These are phyloP conservation scores for Polydrusus cervinus DNA, from an alignment of 2,888 invertebrate genomes.

Conservation along the genomic window DNA sequence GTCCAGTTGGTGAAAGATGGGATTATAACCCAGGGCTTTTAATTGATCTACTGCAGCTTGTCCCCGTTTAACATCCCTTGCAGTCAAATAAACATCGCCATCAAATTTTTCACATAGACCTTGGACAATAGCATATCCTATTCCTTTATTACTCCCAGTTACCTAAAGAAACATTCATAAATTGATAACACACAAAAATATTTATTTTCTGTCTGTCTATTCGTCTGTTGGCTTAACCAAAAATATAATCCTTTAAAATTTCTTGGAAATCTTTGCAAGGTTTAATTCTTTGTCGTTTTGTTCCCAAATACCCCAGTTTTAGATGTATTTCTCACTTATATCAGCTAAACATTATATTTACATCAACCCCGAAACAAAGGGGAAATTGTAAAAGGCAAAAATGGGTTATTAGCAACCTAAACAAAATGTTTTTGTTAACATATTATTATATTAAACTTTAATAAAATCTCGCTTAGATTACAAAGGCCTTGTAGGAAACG, in stretches of 20 bases:
- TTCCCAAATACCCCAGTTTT: too few species aligned
- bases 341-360: not conserved
- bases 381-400: too few species aligned
- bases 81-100: conserved; percentile 82
- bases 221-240: too few species aligned
- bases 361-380: not conserved
- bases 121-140: conserved; percentile 81
- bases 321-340: too few species aligned
- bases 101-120: conserved; percentile 78
- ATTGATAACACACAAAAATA: too few species aligned
- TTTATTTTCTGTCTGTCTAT: too few species aligned
- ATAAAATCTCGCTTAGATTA: too few species aligned
- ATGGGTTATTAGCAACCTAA: too few species aligned
- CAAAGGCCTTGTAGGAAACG: too few species aligned
- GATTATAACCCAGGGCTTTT: conserved; percentile 73
- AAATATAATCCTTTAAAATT: not conserved
- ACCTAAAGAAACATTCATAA: conserved; percentile 70
- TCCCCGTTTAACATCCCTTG: conserved; percentile 76
- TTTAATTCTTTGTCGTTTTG: too few species aligned
- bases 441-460: too few species aligned
- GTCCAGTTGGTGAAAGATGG: conserved; percentile 80
- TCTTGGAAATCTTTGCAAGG: not conserved
- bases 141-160: conserved; percentile 83
- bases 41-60: conserved; percentile 76
- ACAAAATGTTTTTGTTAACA: too few species aligned